Base-by-base conservation (phyloP, 2,797 vertebrate genomes). In the Pelodytes ibericus region DNA sequence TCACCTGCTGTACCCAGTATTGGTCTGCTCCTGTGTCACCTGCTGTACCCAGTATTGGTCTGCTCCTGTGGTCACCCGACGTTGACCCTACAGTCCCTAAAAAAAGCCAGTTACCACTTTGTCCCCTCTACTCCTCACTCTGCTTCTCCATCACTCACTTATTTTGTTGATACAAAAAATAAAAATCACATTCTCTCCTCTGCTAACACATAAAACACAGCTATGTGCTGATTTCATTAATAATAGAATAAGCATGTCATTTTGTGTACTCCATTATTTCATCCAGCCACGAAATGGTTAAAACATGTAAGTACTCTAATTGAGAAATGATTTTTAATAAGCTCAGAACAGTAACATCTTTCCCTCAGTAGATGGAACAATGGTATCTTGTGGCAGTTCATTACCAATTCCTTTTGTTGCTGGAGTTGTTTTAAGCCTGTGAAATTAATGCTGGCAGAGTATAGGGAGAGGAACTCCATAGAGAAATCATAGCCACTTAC, bases 361-460 rank as follows among this genome's bases (percentile, higher is more conserved):
- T 85, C 79, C 82, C 1, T 81, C 84, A 86, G 79, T 83, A 84
- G 81, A 64, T 67, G 84, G 87, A 89, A 86, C 82, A 87, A 88
- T 87, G 76, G 29, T 86, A 83, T 87, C 87, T 90, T 83, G 80
- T 75, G 75, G 89, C 83, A 88, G 87, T 86, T 91, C 87, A 91
- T 90, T 89, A 88, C 39, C 53, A 84, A 91, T 91, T 91, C 89
- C 84, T 91, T 90, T 87, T 87, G 88, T 91, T 90, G 86, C 84
- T 80, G 9, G 84, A 89, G 82, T 87, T 90, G 88, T 89, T 91
- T 91, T 87, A 90, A 89, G 91, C 87, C 86, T 81, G 79, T 89
- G 90, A 92, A 92, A 92, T 92, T 89, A 92, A 88, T 89, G 90
- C 87, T 91, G 88, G 89, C 90, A 90, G 87, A 88, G 83, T 87